These are phyloP conservation scores for Acipenser ruthenus DNA, from an alignment of 2,797 vertebrate species.

Conservation along the genomic window DNA sequence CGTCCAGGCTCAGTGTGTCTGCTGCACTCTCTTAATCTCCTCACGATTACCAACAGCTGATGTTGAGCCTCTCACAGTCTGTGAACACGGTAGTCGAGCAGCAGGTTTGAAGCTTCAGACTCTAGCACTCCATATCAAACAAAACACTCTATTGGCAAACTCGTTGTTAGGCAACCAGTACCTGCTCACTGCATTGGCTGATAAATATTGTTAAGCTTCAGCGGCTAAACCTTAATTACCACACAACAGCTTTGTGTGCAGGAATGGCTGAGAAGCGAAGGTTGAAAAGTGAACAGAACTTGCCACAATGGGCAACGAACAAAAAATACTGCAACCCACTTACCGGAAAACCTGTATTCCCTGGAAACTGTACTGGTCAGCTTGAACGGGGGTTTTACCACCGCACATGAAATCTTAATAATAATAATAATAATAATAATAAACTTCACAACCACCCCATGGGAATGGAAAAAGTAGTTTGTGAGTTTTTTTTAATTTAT, in stretches of 20 bases:
- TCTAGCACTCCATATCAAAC: conserved; percentile 30
- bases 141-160: conserved; percentile 41
- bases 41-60: conserved; percentile 11
- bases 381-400: too few species aligned
- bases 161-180: conserved; percentile 48
- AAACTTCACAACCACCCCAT: neutral
- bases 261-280: too few species aligned
- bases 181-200: conserved; percentile 41
- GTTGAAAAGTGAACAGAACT: too few species aligned
- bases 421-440: too few species aligned
- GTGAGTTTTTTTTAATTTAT: neutral
- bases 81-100: neutral
- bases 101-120: conserved; percentile 37
- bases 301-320: too few species aligned
- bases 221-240: too few species aligned
- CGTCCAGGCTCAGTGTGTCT: neutral
- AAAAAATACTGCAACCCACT: too few species aligned
- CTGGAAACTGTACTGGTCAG: too few species aligned
- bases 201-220: too few species aligned
- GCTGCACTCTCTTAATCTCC: conserved; percentile 6
- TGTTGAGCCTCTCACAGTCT: neutral
- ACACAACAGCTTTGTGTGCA: too few species aligned
- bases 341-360: too few species aligned
- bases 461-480: neutral
- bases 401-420: too few species aligned